Base-by-base conservation (phyloP, 64 coral and sea anemone species). In the Dendrophyllia cribrosa region DNA sequence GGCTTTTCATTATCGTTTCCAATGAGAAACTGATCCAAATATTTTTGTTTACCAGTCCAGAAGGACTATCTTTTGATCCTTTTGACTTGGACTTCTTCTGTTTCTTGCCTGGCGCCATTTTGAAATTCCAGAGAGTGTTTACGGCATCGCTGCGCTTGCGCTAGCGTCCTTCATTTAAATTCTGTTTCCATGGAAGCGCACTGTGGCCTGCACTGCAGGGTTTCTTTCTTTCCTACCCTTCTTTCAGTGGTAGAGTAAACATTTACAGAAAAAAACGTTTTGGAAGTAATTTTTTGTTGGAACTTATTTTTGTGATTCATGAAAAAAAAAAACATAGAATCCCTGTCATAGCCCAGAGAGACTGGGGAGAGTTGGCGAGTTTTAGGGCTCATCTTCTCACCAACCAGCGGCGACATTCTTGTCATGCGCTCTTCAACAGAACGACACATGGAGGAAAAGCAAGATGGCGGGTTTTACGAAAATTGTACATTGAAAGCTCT, bases 401-500 rank as follows among this genome's bases (percentile, higher is more conserved):
- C n/a, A n/a, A n/a, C 19, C 34, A 82, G 66, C 50, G 50, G 7
- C 52, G 3, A 19, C 5, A 67, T n/a, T 10, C 34, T 10, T 56
- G 68, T 61, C 90, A 88, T 92, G 94, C 76, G 89, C 59, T 14
- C 25, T 51, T 19, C 48, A 56, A 20, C 9, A 58, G 59, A 13
- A 19, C 21, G 21, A 58, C 61, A 61, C 62, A 85, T 59, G 64
- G 75, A 64, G 68, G 13, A 55, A 83, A 74, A n/a, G 49, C 72
- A 93, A 87, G 14, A 96, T 93, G 95, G 95, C 95, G 95, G 91
- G 92, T 88, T 68, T 90, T 94, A 94, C 55, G 20, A 96, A 94
- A 93, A 62, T 66, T 45, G 46, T 78, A 75, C 22, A 23, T 72
- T 86, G 52, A 89, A 43, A 59, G 45, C 76, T 70, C 16, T 51